Evolutionary conservation across 2,888 invertebrate genomes (phyloP), one percentile per base, ranked within the genome.

Genomic region (Nipponacmea schrenckii): DNA sequence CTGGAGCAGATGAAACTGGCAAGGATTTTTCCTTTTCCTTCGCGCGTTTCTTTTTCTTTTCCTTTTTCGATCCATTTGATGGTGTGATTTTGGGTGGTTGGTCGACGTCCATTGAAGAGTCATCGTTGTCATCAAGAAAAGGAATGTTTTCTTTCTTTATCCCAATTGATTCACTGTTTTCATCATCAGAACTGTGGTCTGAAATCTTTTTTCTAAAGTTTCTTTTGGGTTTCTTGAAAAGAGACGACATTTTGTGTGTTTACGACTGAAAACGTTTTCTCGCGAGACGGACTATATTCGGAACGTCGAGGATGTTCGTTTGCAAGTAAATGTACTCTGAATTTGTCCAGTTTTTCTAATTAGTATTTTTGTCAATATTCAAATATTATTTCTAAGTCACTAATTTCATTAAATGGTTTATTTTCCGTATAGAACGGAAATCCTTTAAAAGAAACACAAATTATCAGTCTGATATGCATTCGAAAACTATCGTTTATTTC

Each of bases 221-320:
- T 86, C 95, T 93, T 86, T 93, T 94, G 0, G 96, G 96, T 90
- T 96, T 96, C 83, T 94, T 94, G 90, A 96, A 96, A 79, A 95
- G 88, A 72, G 95, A 94, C 94, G 95, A 79, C 83, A 81, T 81
- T 70, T 75, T 46, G 44, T 66, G 24, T 62, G 24, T 48, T 48
- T 15, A 26, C 45, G 64, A 10, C 17, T n/a, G n/a, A 24, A 56
- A 56, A 56, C 56, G 56, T 24, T 24, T 39, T 24, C 20, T 56
- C 56, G 56, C 56, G 56, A 56, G 56, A 56, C 14, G 12, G 10
- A 14, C 15, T 14, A 15, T 20, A 56, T 24, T 56, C 56, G 56
- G 56, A 20, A 56, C 20, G 20, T 2, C 20, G 20, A 20, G 56
- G 56, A 20, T 10, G 5, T 24, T 50, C 2, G 14, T 31, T 5